phyloP scores from a whole-genome alignment of 2,888 invertebrate species.

The Agonopterix alstromeriana region DNA sequence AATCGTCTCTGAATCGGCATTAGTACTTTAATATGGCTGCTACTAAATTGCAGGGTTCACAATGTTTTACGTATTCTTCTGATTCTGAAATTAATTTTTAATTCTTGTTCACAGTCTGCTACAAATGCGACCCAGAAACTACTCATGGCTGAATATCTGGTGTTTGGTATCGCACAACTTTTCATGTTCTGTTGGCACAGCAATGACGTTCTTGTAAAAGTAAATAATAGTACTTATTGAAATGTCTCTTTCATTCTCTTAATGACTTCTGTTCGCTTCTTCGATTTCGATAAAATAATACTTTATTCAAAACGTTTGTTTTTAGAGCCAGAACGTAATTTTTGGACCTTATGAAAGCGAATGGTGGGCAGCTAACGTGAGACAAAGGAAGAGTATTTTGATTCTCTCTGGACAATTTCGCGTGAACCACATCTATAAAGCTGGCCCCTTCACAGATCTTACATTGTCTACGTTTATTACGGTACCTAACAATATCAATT shows the following conservation, averaged over 20 bases:
- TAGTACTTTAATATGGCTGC: no score
- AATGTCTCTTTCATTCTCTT: neutral
- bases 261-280: neutral
- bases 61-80: no score
- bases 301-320: neutral
- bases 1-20: no score
- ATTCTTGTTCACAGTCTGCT: conserved; percentile 33
- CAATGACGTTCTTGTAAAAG: conserved; percentile 51
- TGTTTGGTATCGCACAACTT: conserved; percentile 55
- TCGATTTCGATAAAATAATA: neutral
- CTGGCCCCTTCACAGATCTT: conserved; percentile 56
- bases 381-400: conserved; percentile 34
- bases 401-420: conserved; percentile 46
- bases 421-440: conserved; percentile 42
- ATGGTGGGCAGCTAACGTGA: conserved; percentile 41
- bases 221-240: conserved; percentile 20
- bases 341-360: conserved; percentile 53
- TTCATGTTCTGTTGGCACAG: conserved; percentile 65
- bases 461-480: conserved; percentile 54
- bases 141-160: conserved; percentile 53
- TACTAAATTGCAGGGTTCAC: no score
- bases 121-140: conserved; percentile 46
- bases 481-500: conserved; percentile 12
- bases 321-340: conserved; percentile 40
- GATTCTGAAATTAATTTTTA: no score